phyloP scores from a whole-genome alignment of 2,797 vertebrate species.

The Epinephelus malabaricus region DNA sequence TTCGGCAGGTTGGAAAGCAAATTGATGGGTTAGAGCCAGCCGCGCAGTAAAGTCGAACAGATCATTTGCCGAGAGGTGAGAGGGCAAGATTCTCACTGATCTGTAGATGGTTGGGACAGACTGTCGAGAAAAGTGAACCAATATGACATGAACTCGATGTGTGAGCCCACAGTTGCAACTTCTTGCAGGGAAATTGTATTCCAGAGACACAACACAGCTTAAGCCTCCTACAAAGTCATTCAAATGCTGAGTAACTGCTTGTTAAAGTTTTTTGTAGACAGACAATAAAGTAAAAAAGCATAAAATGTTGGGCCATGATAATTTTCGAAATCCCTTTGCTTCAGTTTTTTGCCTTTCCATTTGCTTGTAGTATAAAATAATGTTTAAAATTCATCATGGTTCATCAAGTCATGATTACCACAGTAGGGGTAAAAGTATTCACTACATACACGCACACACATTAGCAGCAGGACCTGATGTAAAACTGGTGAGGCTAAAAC shows the following conservation, averaged over 20 bases:
- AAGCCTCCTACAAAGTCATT: conserved; percentile 12
- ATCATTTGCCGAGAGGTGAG: conserved; percentile 56
- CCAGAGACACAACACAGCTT: not conserved
- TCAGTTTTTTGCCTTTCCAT: conserved; percentile 8
- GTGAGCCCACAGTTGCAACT: conserved; percentile 7
- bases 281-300: conserved; percentile 1
- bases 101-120: conserved; percentile 23
- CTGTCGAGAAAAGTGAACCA: not conserved
- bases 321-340: conserved; percentile 6
- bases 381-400: conserved; percentile 60
- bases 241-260: conserved; percentile 14
- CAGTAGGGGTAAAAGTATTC: conserved; percentile 62
- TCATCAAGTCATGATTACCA: conserved; percentile 70
- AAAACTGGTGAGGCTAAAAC: conserved; percentile 67
- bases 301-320: not conserved
- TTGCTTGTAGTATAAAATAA: conserved; percentile 60
- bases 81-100: conserved; percentile 41
- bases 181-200: not conserved
- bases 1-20: conserved; percentile 48
- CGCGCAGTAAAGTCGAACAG: conserved; percentile 49
- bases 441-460: conserved; percentile 57
- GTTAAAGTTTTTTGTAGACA: not conserved
- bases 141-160: not conserved
- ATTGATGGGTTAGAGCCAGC: conserved; percentile 58
- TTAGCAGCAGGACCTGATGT: conserved; percentile 62